Conservation (phyloP, 2,797 vertebrate genomes). For the Rhinoraja longicauda region DNA sequence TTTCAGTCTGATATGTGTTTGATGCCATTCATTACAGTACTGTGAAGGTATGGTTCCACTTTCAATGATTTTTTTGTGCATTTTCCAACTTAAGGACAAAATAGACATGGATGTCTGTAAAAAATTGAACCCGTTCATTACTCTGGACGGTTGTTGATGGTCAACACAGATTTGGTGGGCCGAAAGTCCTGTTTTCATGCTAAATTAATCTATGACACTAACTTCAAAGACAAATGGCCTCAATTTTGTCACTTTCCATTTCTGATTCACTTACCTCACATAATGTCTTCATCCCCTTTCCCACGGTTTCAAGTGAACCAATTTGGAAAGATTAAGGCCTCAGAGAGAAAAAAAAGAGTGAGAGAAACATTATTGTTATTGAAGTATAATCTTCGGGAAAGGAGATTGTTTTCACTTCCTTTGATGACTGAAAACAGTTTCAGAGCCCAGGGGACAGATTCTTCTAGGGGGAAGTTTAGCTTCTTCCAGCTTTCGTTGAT, state of each 20-base stretch:
- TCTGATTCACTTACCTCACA: neutral
- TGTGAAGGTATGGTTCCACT: too few relatives aligned
- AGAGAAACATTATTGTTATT: neutral
- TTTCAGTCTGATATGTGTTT: too few relatives aligned
- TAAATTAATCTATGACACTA: neutral
- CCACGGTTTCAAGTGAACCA: constrained; percentile 36
- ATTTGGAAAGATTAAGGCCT: constrained; percentile 40
- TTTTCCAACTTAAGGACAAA: too few relatives aligned
- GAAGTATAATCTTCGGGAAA: constrained; percentile 39
- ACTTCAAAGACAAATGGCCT: neutral
- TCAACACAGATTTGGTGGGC: neutral
- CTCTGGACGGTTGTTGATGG: too few relatives aligned
- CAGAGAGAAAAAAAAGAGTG: neutral
- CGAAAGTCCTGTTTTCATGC: too few relatives aligned
- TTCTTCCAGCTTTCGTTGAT: neutral
- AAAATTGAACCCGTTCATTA: too few relatives aligned
- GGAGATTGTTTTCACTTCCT: constrained; percentile 21
- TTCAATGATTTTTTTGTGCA: too few relatives aligned
- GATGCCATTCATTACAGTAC: too few relatives aligned
- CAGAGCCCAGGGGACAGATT: neutral
- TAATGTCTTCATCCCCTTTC: constrained; percentile 40
- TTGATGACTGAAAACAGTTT: constrained; percentile 37
- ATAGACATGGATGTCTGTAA: too few relatives aligned
- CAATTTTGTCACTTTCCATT: neutral
- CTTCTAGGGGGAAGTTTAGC: neutral